Percentiles rank a stretch among this genome's conserved stretches.
phyloP scores from a whole-genome alignment of 2,797 vertebrate genomes.

The Leptodactylus fallax region DNA sequence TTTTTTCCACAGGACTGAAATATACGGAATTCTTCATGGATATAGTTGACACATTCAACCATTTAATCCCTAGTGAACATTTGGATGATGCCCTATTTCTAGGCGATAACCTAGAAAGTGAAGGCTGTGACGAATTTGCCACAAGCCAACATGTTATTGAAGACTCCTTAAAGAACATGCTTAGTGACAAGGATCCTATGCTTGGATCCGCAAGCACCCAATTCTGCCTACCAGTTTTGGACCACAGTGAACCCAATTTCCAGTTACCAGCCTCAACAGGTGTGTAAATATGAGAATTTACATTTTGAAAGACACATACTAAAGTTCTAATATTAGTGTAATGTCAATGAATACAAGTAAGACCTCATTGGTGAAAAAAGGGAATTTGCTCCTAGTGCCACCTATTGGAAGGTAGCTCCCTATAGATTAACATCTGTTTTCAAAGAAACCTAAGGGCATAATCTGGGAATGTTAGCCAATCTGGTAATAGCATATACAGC shows the following conservation, averaged over 20 bases:
- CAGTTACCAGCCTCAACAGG: conserved; percentile 89
- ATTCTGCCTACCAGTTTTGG: conserved; percentile 93
- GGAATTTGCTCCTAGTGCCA: no score
- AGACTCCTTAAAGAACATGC: conserved; percentile 98
- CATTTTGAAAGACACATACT: no score
- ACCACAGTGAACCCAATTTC: conserved; percentile 91
- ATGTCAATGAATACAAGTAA: no score
- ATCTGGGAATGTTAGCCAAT: no score
- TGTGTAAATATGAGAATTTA: conserved; percentile 68
- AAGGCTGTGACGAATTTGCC: conserved; percentile 96
- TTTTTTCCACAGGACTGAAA: conserved; percentile 81
- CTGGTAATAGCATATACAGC: no score
- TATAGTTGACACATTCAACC: conserved; percentile 98
- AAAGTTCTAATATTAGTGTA: neutral
- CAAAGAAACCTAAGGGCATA: no score
- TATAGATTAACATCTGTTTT: no score
- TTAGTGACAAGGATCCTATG: conserved; percentile 99
- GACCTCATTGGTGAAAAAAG: no score
- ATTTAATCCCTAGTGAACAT: conserved; percentile 99
- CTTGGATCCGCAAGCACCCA: conserved; percentile 97
- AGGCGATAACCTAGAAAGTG: conserved; percentile 96
- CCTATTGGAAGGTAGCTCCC: no score
- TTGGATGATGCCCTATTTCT: conserved; percentile 95
- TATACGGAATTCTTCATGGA: conserved; percentile 98
- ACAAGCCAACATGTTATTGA: conserved; percentile 85